These are phyloP conservation scores for Periophthalmus modestus DNA, from an alignment of 2,113 vertebrate genomes.

Conservation along the genomic window DNA sequence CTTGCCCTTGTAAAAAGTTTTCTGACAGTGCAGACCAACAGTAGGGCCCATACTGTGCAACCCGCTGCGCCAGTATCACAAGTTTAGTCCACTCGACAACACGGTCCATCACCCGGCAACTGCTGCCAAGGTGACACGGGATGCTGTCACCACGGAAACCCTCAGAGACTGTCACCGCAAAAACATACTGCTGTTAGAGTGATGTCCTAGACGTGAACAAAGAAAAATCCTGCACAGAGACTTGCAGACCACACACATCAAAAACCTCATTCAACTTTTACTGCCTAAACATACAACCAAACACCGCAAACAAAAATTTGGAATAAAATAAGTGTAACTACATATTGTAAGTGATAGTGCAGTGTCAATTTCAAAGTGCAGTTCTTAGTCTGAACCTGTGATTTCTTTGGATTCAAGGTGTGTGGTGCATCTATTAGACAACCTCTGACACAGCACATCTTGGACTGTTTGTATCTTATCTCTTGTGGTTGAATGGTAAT, in stretches of 20 bases:
- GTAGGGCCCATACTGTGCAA: constrained; percentile 1
- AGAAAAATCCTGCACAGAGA: background rate
- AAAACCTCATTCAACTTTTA: no score
- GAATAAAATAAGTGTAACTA: no score
- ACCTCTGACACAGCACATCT: no score
- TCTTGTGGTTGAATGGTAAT: no score
- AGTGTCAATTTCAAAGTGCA: no score
- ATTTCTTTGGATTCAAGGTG: no score
- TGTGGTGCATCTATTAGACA: no score
- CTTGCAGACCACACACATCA: background rate
- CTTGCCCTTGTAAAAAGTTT: constrained; percentile 20
- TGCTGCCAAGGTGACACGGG: constrained; percentile 63
- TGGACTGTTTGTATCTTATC: no score
- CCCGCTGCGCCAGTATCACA: constrained; percentile 59
- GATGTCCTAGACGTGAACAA: background rate
- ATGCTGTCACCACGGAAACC: constrained; percentile 36
- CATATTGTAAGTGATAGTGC: no score
- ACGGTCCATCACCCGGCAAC: constrained; percentile 56
- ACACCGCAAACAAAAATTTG: no score
- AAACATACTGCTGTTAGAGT: background rate
- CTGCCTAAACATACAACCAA: no score
- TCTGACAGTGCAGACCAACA: constrained; percentile 20
- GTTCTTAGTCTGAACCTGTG: no score
- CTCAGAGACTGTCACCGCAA: constrained; percentile 37
- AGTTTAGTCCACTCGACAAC: constrained; percentile 51